Conservation (phyloP, 2,113 vertebrate species). For the Panurus biarmicus region DNA sequence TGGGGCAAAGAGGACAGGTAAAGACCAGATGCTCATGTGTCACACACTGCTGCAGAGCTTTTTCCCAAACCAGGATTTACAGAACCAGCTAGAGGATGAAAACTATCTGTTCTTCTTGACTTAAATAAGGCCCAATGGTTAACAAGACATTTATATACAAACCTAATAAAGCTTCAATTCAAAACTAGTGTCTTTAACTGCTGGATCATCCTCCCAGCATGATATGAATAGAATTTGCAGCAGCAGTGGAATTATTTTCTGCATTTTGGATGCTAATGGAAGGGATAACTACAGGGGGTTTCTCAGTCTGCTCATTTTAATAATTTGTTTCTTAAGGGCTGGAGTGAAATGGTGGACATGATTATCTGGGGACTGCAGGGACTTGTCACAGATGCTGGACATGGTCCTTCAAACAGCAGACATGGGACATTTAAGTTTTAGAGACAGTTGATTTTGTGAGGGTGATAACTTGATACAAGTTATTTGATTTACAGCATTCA, state of each 20-base stretch:
- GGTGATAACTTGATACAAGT: background rate
- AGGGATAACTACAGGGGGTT: background rate
- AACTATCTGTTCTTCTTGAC: background rate
- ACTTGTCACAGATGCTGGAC: background rate
- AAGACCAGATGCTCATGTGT: background rate
- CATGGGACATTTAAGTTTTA: background rate
- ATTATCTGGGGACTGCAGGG: background rate
- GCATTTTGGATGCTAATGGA: background rate
- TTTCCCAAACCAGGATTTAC: background rate
- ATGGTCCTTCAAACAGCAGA: background rate
- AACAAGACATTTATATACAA: background rate
- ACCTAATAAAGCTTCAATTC: background rate
- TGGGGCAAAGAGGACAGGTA: background rate
- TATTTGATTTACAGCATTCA: background rate
- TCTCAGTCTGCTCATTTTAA: background rate
- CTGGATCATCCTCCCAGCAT: background rate
- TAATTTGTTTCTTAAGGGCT: background rate
- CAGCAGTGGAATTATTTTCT: background rate
- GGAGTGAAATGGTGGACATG: background rate
- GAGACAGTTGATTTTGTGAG: background rate
- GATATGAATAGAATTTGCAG: background rate
- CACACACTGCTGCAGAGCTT: background rate
- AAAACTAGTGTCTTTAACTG: background rate
- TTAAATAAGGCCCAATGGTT: background rate
- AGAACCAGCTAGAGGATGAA: background rate